These are phyloP conservation scores for Pygathrix nemaeus DNA, from an alignment of 2,113 vertebrate species.

Conservation along the genomic window DNA sequence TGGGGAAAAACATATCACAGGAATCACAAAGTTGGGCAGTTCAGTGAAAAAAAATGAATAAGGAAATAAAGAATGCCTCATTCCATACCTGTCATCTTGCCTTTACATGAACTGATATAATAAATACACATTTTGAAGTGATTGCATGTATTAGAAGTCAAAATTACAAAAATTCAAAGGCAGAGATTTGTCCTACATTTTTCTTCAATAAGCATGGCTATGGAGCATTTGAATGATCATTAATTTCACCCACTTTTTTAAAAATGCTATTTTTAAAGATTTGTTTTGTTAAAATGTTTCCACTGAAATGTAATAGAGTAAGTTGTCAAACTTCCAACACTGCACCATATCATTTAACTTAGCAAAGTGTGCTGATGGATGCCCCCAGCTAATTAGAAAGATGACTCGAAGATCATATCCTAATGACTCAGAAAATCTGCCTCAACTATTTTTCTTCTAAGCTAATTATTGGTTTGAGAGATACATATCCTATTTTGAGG, in stretches of 20 bases:
- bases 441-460: conserved; percentile 59
- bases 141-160: background rate
- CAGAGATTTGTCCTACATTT: conserved; percentile 58
- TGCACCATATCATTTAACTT: background rate
- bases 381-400: conserved; percentile 60
- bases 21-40: background rate
- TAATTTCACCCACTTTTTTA: background rate
- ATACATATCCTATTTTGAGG: conserved; percentile 57
- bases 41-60: background rate
- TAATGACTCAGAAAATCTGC: conserved; percentile 56
- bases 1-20: background rate
- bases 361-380: background rate
- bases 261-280: background rate
- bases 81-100: background rate
- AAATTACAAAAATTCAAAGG: conserved; percentile 31
- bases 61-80: background rate
- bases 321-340: background rate
- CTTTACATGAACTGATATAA: background rate
- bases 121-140: background rate
- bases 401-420: conserved; percentile 24
- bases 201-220: background rate
- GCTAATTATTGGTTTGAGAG: conserved; percentile 66
- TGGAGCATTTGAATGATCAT: background rate
- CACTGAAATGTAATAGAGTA: background rate
- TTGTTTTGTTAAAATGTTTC: background rate